Evolutionary conservation across 2,797 vertebrate genomes (phyloP).

Genomic region (Falco concolor): DNA sequence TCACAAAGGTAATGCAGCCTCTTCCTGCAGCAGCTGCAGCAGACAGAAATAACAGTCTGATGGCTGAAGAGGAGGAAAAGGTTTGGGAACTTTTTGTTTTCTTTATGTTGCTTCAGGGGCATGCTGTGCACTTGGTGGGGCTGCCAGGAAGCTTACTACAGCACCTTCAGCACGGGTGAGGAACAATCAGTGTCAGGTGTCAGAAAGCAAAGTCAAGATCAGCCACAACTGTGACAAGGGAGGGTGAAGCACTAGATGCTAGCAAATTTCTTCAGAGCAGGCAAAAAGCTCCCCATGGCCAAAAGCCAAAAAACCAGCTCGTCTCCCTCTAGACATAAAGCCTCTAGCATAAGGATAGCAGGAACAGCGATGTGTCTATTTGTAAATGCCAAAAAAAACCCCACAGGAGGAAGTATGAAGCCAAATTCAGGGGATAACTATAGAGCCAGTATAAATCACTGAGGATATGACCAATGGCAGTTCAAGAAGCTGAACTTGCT

Average conservation of each 20-base stretch:
- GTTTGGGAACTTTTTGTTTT: neutral
- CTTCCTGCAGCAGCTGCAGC: constrained; percentile 25
- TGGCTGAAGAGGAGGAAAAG: neutral
- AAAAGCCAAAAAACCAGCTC: neutral
- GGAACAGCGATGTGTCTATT: neutral
- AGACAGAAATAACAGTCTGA: constrained; percentile 23
- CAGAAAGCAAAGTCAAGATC: neutral
- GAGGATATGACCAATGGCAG: neutral
- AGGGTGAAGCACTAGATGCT: neutral
- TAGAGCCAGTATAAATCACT: neutral
- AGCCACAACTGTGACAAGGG: neutral
- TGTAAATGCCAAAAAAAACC: neutral
- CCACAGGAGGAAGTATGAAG: neutral
- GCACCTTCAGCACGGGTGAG: neutral
- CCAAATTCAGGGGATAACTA: neutral
- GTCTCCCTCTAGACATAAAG: neutral
- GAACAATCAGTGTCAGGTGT: neutral
- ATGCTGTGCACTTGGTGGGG: neutral
- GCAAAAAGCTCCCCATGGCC: neutral
- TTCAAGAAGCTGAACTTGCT: neutral
- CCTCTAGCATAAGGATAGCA: neutral
- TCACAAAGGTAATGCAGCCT: constrained; percentile 9
- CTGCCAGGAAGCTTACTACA: neutral
- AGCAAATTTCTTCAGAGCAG: neutral
- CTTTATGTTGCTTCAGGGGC: neutral